A percentile compares a stretch with the other conserved stretches of the same genome.
Conservation (phyloP, 2,797 vertebrate species). For the Halcyon chelicuti region DNA sequence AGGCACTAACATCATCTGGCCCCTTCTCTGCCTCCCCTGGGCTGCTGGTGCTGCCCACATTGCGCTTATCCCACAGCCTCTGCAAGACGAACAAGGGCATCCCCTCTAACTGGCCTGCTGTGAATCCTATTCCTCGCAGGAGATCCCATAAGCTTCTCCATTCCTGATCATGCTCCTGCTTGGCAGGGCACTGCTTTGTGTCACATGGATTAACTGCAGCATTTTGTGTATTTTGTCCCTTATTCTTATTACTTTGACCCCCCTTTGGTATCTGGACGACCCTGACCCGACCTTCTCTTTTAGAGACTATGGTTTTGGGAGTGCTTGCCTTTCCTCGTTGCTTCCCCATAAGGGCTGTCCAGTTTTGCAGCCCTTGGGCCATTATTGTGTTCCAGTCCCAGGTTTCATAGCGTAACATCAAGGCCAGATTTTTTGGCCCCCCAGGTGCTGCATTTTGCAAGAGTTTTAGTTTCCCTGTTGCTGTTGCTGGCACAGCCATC, state of each 20-base stretch:
- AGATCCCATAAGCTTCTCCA: background rate
- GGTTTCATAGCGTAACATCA: background rate
- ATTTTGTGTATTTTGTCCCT: background rate
- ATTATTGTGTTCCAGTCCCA: background rate
- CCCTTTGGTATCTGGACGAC: background rate
- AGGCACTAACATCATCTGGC: accelerated
- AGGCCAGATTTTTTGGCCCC: background rate
- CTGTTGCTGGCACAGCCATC: background rate
- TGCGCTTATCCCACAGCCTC: background rate
- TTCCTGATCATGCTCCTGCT: background rate
- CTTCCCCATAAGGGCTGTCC: background rate
- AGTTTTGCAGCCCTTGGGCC: background rate
- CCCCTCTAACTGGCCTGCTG: background rate
- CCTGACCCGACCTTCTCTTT: background rate
- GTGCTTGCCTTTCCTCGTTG: background rate
- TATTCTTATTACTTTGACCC: background rate
- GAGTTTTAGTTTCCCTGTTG: background rate
- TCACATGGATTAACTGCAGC: background rate
- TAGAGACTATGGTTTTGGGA: background rate
- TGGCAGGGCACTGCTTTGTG: background rate
- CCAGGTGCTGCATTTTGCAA: background rate
- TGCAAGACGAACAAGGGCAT: background rate
- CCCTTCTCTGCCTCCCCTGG: background rate
- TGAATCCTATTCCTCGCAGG: background rate
- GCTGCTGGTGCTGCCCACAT: background rate